These are phyloP conservation scores for Phrynocephalus vlangalii DNA, from an alignment of 2,797 vertebrate species.

Conservation along the genomic window DNA sequence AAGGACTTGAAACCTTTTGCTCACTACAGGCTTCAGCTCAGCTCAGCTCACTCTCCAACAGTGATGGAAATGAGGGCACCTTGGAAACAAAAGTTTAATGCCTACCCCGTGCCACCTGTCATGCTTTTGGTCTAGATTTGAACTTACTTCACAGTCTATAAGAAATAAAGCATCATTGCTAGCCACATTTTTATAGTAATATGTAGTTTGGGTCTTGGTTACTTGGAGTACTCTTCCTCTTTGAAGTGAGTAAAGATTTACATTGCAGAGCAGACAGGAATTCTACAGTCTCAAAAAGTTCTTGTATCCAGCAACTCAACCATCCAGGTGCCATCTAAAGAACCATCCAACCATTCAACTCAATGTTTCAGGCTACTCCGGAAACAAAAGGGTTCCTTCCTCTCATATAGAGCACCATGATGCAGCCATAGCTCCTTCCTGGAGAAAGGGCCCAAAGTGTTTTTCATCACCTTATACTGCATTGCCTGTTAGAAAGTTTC, in stretches of 20 bases:
- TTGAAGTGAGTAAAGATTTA: background rate
- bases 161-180: background rate
- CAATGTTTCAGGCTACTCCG: background rate
- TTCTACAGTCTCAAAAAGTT: background rate
- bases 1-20: background rate
- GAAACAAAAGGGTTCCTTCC: background rate
- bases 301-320: fast-evolving
- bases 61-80: background rate
- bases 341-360: no score
- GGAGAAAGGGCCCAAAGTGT: no score
- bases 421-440: no score
- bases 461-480: no score
- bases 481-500: no score
- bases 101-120: background rate
- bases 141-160: background rate
- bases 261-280: background rate
- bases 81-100: background rate
- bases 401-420: no score
- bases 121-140: background rate
- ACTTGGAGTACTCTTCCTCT: background rate
- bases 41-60: background rate
- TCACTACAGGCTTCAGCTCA: background rate
- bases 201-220: background rate
- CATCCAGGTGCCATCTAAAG: background rate
- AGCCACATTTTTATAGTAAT: background rate